phyloP scores from a whole-genome alignment of 2,113 vertebrate genomes.

The Microcebus jonahi region DNA sequence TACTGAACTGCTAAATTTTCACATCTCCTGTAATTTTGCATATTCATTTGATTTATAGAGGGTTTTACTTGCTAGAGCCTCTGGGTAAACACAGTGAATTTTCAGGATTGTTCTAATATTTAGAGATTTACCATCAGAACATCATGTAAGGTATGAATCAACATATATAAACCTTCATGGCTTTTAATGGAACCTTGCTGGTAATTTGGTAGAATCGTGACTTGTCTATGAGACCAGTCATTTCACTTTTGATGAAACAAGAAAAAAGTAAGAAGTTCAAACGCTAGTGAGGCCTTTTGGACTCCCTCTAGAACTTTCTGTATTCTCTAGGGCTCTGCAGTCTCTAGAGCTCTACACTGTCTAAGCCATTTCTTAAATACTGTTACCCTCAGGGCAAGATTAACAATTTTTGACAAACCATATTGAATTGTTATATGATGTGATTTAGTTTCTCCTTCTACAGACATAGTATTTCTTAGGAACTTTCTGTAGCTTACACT shows the following conservation, averaged over 20 bases:
- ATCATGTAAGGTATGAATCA: neutral
- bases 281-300: neutral
- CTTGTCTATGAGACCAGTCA: neutral
- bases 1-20: conserved; percentile 15
- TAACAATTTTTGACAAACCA: neutral
- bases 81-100: conserved; percentile 2
- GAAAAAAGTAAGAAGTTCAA: neutral
- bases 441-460: neutral
- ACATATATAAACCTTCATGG: neutral
- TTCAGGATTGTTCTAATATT: neutral
- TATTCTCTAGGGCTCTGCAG: neutral
- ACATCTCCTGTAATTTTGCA: neutral
- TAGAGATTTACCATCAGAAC: neutral
- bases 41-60: conserved; percentile 27
- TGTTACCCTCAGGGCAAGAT: neutral
- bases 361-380: neutral
- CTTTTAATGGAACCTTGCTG: neutral
- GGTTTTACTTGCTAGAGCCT: neutral
- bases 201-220: neutral
- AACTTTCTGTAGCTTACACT: neutral
- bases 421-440: neutral
- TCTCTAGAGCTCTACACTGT: neutral
- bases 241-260: neutral
- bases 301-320: neutral
- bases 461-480: neutral